A percentile compares a stretch with the other conserved stretches of the same genome.
phyloP scores from a whole-genome alignment of 2,113 vertebrate species.

The Saimiri boliviensis region DNA sequence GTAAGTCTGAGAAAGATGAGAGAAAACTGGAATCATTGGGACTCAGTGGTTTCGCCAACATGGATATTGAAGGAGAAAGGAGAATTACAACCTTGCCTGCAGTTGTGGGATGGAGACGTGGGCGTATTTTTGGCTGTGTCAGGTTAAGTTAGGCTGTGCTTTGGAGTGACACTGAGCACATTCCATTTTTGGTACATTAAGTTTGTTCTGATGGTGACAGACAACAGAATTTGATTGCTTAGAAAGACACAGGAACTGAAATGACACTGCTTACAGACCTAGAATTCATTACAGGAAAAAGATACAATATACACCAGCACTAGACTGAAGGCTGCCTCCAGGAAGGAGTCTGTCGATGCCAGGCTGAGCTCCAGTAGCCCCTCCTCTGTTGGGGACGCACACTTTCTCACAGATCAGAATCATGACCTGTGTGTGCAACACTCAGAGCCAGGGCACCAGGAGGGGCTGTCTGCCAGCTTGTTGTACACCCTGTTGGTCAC shows the following conservation, averaged over 20 bases:
- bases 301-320: accelerated
- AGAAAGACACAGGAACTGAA: not conserved
- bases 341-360: not conserved
- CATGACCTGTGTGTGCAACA: not conserved
- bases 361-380: accelerated
- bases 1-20: not conserved
- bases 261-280: not conserved
- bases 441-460: not conserved
- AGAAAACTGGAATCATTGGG: not conserved
- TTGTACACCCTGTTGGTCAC: no score
- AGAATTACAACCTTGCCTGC: accelerated
- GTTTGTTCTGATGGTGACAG: accelerated
- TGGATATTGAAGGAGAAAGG: not conserved
- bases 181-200: no score
- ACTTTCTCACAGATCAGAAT: not conserved
- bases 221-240: not conserved
- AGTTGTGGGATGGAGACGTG: not conserved
- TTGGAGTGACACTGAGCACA: accelerated
- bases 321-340: accelerated
- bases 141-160: not conserved
- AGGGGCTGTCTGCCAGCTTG: accelerated
- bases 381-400: not conserved
- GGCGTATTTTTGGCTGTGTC: not conserved
- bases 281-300: no score
- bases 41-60: not conserved